phyloP scores from a whole-genome alignment of 1,140 invertebrate species.

The Elymnias hypermnestra region DNA sequence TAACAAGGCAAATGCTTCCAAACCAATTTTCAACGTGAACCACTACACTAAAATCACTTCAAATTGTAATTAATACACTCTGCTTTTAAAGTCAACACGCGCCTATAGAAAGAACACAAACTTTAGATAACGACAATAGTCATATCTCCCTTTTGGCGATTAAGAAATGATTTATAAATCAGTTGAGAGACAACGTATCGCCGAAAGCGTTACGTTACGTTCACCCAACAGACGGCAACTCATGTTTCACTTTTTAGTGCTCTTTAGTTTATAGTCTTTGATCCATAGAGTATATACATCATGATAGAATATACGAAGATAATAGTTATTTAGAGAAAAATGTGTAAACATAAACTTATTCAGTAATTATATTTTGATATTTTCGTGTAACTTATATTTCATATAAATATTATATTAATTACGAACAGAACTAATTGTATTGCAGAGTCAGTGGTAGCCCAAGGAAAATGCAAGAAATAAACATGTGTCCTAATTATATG shows the following conservation, averaged over 20 bases:
- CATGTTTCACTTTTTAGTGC: conserved; percentile 16
- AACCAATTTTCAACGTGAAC: conserved; percentile 36
- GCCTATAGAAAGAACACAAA: conserved; percentile 42
- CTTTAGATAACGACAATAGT: conserved; percentile 49
- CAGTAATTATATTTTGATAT: too few relatives aligned
- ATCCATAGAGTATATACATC: too few relatives aligned
- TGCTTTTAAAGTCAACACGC: conserved; percentile 49
- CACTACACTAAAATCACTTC: conserved; percentile 55
- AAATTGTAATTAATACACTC: conserved; percentile 51
- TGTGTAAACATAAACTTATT: too few relatives aligned
- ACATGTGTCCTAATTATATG: too few relatives aligned
- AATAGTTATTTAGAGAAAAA: too few relatives aligned
- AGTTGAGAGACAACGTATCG: conserved; percentile 44
- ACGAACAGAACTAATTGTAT: too few relatives aligned
- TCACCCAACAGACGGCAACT: conserved; percentile 16
- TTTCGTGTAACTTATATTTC: too few relatives aligned
- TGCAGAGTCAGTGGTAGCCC: too few relatives aligned
- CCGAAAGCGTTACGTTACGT: conserved; percentile 43
- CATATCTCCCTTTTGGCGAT: conserved; percentile 48
- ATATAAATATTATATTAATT: too few relatives aligned
- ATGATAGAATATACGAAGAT: too few relatives aligned
- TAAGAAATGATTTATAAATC: conserved; percentile 44
- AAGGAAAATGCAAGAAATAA: too few relatives aligned
- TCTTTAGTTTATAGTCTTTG: not conserved
- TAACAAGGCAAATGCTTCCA: conserved; percentile 42